phyloP scores from a whole-genome alignment of 1,140 invertebrate genomes.

The Scaptomyza hsui region DNA sequence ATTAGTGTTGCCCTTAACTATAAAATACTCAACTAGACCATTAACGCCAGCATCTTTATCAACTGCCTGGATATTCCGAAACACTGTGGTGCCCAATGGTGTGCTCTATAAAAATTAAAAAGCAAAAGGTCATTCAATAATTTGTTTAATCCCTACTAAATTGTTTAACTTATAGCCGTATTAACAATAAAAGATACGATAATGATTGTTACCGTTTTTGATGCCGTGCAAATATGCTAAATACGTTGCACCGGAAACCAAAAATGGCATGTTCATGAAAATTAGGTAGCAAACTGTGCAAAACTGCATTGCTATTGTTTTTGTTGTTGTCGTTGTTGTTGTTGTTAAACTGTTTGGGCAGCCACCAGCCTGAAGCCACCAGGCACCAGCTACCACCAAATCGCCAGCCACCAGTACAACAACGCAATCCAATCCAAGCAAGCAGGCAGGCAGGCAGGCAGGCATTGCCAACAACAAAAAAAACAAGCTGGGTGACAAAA shows the following conservation, averaged over 20 bases:
- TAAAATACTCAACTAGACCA: conserved; percentile 92
- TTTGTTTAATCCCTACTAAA: not conserved
- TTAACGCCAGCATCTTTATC: conserved; percentile 95
- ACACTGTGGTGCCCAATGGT: conserved; percentile 93
- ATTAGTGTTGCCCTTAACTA: conserved; percentile 86
- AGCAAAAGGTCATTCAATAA: not conserved
- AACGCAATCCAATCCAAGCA: conserved; percentile 4
- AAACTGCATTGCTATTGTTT: conserved; percentile 20
- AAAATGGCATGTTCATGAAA: conserved; percentile 61
- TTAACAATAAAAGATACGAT: conserved; percentile 60
- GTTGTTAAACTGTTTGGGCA: conserved; percentile 10
- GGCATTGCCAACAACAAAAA: conserved; percentile 20
- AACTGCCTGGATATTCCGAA: conserved; percentile 91
- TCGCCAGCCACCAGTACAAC: conserved; percentile 1
- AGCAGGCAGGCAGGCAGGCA: conserved; percentile 15
- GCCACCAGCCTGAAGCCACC: not conserved
- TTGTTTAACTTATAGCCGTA: conserved; percentile 47
- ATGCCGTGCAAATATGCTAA: conserved; percentile 62
- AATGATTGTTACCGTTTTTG: conserved; percentile 63
- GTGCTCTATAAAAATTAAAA: conserved; percentile 87
- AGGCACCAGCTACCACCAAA: not conserved
- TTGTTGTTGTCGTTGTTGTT: conserved; percentile 27
- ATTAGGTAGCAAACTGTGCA: conserved; percentile 42
- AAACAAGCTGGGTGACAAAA: conserved; percentile 52
- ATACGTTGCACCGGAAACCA: conserved; percentile 50